Evolutionary conservation across 2,888 invertebrate species (phyloP).

Genomic region (Amphipoea lucens): DNA sequence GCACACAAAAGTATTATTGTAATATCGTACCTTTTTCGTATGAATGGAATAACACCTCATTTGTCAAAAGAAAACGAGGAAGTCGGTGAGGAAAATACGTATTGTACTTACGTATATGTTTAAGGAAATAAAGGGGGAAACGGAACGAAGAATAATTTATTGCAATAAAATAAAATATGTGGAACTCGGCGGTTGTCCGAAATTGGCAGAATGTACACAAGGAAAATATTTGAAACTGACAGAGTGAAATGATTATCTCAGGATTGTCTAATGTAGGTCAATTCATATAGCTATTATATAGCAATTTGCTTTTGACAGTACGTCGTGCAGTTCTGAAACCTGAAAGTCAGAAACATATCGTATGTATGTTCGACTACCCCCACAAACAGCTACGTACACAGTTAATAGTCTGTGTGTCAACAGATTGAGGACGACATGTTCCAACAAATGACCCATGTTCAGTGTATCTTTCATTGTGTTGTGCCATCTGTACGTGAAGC

Average conservation of each 20-base stretch:
- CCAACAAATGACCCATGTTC: constrained; percentile 23
- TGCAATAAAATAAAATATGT: constrained; percentile 26
- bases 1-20: constrained; percentile 40
- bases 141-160: no score
- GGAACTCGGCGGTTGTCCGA: constrained; percentile 20
- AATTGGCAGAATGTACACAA: constrained; percentile 31
- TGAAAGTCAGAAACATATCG: not conserved
- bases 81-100: constrained; percentile 22
- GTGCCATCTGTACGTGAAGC: not conserved
- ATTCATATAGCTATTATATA: not conserved
- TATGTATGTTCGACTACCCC: no score
- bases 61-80: constrained; percentile 40
- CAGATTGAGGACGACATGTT: constrained; percentile 19
- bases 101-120: no score
- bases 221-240: constrained; percentile 11
- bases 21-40: constrained; percentile 43
- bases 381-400: constrained; percentile 1
- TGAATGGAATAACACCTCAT: constrained; percentile 56
- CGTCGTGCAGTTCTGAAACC: not conserved
- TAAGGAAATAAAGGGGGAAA: no score
- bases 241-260: not conserved
- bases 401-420: constrained; percentile 13
- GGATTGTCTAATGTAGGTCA: not conserved
- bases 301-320: not conserved
- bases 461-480: constrained; percentile 10